Evolutionary conservation across 2,113 vertebrate genomes (phyloP).

Genomic region (Hydrolagus affinis): DNA sequence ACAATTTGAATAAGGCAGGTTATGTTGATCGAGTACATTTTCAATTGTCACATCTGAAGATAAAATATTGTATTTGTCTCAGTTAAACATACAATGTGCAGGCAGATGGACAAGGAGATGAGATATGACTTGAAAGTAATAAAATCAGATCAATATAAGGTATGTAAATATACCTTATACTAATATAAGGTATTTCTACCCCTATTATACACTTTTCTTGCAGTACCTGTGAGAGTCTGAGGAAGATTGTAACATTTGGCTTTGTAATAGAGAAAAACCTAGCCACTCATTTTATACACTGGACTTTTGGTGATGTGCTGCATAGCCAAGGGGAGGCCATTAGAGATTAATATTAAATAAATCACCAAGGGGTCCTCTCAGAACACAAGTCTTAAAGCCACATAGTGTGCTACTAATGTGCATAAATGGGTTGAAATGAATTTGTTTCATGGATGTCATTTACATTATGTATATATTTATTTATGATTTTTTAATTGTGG

Average conservation of each 20-base stretch:
- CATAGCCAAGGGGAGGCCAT: constrained; percentile 88
- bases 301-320: constrained; percentile 98
- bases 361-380: constrained; percentile 96
- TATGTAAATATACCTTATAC: background rate
- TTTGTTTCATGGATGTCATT: constrained; percentile 97
- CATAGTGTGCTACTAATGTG: constrained; percentile 99
- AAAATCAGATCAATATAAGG: background rate
- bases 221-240: background rate
- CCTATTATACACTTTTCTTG: background rate
- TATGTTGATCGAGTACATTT: background rate
- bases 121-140: background rate
- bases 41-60: background rate
- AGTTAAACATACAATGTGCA: background rate
- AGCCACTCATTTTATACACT: constrained; percentile 95
- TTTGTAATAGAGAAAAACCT: constrained; percentile 38
- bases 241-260: background rate
- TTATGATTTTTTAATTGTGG: constrained; percentile 99
- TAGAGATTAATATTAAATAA: constrained; percentile 99
- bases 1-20: background rate
- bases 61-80: background rate
- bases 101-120: background rate
- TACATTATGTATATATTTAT: constrained; percentile 99
- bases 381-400: constrained; percentile 88
- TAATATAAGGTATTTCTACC: background rate
- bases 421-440: constrained; percentile 98